These are phyloP conservation scores for Ianthella basta DNA, from an alignment of 37 sponge, comb jelly and placozoan genomes.

Conservation along the genomic window DNA sequence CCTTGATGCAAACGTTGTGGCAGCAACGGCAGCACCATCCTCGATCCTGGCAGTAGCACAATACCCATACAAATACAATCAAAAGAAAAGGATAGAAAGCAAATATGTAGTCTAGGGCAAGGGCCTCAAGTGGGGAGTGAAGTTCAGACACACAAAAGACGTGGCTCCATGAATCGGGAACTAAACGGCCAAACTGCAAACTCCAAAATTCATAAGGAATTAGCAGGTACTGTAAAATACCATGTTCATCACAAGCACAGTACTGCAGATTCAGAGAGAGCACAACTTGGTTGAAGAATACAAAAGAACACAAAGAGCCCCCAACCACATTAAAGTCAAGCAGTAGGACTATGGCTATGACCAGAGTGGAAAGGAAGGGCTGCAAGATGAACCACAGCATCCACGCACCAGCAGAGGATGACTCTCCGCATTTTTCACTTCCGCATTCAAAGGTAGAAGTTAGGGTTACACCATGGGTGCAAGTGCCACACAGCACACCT, in stretches of 20 bases:
- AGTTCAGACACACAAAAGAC: too few species aligned
- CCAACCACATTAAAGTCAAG: not conserved
- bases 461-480: not conserved
- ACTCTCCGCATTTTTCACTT: not conserved
- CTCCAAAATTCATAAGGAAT: not conserved
- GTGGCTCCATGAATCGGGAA: conserved; percentile 28
- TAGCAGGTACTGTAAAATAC: not conserved
- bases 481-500: conserved; percentile 12
- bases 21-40: not conserved
- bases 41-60: conserved; percentile 11
- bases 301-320: not conserved
- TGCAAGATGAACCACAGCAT: not conserved
- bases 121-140: conserved; percentile 19
- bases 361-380: not conserved
- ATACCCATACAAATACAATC: not conserved
- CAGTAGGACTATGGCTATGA: not conserved
- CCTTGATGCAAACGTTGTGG: not conserved
- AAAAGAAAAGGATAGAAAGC: conserved; percentile 55
- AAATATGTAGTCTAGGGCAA: conserved; percentile 41
- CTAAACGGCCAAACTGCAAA: not conserved
- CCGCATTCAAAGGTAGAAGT: conserved; percentile 4
- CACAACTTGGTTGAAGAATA: not conserved
- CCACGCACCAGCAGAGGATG: conserved; percentile 5
- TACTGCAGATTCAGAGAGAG: conserved; percentile 3
- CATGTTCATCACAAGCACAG: not conserved